Evolutionary conservation across 2,888 invertebrate species (phyloP).

Genomic region (Schizaphis graminum): DNA sequence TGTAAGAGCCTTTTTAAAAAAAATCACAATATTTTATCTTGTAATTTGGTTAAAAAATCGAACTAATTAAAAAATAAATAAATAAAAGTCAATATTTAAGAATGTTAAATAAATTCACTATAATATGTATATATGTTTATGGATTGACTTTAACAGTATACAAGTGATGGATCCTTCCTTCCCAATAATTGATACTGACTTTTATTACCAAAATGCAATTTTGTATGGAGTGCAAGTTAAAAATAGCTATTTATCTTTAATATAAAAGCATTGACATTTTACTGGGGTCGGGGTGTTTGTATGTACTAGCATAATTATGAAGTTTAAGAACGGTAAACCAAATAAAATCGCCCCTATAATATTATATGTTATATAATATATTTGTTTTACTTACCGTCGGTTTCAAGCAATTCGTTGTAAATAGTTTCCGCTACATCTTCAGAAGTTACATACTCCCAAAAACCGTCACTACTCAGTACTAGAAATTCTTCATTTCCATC

Average conservation of each 20-base stretch:
- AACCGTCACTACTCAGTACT: constrained; percentile 90
- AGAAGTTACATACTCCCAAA: constrained; percentile 88
- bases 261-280: constrained; percentile 44
- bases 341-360: neutral
- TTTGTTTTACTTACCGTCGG: constrained; percentile 76
- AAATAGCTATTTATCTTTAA: constrained; percentile 48
- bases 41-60: neutral
- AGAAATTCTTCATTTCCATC: constrained; percentile 92
- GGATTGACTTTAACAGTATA: constrained; percentile 37
- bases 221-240: constrained; percentile 32
- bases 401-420: constrained; percentile 77
- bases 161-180: constrained; percentile 36
- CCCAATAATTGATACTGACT: constrained; percentile 6
- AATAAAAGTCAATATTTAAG: neutral
- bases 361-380: neutral
- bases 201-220: constrained; percentile 49
- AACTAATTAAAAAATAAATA: constrained; percentile 24
- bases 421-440: constrained; percentile 81
- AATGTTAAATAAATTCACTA: constrained; percentile 36
- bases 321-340: neutral
- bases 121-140: neutral
- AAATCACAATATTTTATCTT: constrained; percentile 19
- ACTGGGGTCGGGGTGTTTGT: constrained; percentile 36
- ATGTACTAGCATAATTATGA: neutral
- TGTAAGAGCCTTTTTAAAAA: constrained; percentile 24